phyloP scores from a whole-genome alignment of 2,888 invertebrate species.

The Alloplasta piceator region DNA sequence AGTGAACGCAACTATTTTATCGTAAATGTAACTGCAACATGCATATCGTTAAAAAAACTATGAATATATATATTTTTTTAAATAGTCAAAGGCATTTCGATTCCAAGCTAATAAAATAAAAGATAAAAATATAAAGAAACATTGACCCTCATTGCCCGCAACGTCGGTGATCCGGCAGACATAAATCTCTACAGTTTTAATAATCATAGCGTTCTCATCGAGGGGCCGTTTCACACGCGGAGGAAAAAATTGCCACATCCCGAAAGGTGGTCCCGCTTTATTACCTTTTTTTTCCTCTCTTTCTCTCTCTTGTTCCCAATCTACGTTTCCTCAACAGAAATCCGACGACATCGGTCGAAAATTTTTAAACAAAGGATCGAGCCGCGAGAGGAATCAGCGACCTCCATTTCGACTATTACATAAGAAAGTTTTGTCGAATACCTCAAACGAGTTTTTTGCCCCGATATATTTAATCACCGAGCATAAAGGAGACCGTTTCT shows the following conservation, averaged over 20 bases:
- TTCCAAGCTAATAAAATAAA: too few relatives aligned
- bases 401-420: slow-evolving; percentile 13
- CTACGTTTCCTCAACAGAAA: not conserved
- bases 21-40: too few relatives aligned
- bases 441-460: not conserved
- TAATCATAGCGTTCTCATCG: not conserved
- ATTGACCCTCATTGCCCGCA: too few relatives aligned
- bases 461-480: not conserved
- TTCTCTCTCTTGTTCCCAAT: not conserved
- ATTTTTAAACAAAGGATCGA: slow-evolving; percentile 31
- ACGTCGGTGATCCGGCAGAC: too few relatives aligned
- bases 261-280: not conserved
- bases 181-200: too few relatives aligned
- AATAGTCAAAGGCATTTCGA: too few relatives aligned
- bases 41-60: too few relatives aligned
- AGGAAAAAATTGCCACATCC: slow-evolving; percentile 15
- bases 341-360: slow-evolving; percentile 27
- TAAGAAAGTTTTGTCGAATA: not conserved
- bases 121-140: not conserved
- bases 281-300: slow-evolving; percentile 1
- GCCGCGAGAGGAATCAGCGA: slow-evolving; percentile 8
- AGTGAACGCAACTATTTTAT: too few relatives aligned
- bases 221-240: slow-evolving; percentile 9
- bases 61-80: too few relatives aligned
- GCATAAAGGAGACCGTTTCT: not conserved